Conservation (phyloP, 2,113 vertebrate species). For the Beaufortia kweichowensis region DNA sequence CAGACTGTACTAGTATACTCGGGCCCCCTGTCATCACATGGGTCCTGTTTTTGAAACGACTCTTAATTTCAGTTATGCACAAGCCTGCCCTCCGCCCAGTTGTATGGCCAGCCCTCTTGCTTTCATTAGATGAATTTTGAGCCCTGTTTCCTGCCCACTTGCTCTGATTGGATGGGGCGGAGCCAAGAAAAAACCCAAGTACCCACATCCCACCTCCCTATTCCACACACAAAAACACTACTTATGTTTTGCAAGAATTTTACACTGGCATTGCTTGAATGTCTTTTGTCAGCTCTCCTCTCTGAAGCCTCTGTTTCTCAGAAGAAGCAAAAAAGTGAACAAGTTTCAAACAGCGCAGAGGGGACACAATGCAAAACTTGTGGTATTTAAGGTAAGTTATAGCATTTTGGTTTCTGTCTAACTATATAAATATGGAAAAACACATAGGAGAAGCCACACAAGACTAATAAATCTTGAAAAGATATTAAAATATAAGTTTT, state of each 20-base stretch:
- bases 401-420: no score
- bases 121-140: constrained; percentile 54
- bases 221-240: constrained; percentile 66
- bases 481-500: no score
- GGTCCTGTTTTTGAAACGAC: constrained; percentile 54
- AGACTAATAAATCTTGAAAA: background rate
- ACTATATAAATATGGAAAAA: background rate
- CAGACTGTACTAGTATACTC: background rate
- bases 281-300: constrained; percentile 59
- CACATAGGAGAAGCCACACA: background rate
- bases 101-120: constrained; percentile 17
- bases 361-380: constrained; percentile 23
- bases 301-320: constrained; percentile 41
- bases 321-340: constrained; percentile 49
- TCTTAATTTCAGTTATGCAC: constrained; percentile 45
- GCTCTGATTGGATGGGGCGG: constrained; percentile 54
- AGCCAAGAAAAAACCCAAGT: constrained; percentile 45
- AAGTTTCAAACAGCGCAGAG: background rate
- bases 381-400: constrained; percentile 30
- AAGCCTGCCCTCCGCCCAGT: constrained; percentile 33
- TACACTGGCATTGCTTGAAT: constrained; percentile 62
- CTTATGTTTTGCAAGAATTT: constrained; percentile 72
- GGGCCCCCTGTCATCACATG: constrained; percentile 68
- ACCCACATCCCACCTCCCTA: constrained; percentile 55
- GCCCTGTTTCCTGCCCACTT: constrained; percentile 46